A percentile compares a stretch with the other conserved stretches of the same genome.
Evolutionary conservation across 2,888 invertebrate species (phyloP).

Genomic region (Mythimna lalbum): DNA sequence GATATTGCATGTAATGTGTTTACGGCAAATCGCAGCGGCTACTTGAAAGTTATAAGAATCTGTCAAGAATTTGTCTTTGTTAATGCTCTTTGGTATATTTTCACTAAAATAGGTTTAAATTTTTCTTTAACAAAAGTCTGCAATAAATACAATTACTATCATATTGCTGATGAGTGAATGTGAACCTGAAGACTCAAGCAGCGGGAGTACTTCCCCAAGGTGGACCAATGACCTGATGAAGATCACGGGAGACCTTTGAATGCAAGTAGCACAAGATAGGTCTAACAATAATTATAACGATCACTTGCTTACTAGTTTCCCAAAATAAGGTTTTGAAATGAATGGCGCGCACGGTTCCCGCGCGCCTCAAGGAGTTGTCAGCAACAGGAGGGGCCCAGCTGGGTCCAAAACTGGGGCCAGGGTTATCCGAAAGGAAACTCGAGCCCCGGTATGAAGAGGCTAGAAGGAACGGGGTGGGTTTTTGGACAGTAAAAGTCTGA

Average conservation of each 20-base stretch:
- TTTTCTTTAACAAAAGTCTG: background rate
- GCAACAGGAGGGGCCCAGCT: too few relatives aligned
- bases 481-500: too few relatives aligned
- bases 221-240: background rate
- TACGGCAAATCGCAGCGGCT: conserved; percentile 61
- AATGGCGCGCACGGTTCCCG: too few relatives aligned
- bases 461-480: too few relatives aligned
- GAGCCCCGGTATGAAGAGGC: too few relatives aligned
- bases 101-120: background rate
- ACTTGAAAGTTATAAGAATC: conserved; percentile 59
- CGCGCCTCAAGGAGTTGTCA: too few relatives aligned
- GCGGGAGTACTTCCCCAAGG: background rate
- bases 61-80: conserved; percentile 56
- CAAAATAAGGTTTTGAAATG: background rate
- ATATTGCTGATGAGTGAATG: too few relatives aligned
- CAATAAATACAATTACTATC: too few relatives aligned
- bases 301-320: background rate
- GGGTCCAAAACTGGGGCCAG: too few relatives aligned
- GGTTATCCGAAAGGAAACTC: too few relatives aligned
- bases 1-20: conserved; percentile 44
- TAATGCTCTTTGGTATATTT: conserved; percentile 50
- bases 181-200: background rate
- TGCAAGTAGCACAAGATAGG: too few relatives aligned
- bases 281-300: background rate
- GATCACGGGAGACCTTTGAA: background rate